Percentiles rank a stretch among this genome's conserved stretches.
These are phyloP conservation scores for Anableps anableps DNA, from an alignment of 2,797 vertebrate species.

Conservation along the genomic window DNA sequence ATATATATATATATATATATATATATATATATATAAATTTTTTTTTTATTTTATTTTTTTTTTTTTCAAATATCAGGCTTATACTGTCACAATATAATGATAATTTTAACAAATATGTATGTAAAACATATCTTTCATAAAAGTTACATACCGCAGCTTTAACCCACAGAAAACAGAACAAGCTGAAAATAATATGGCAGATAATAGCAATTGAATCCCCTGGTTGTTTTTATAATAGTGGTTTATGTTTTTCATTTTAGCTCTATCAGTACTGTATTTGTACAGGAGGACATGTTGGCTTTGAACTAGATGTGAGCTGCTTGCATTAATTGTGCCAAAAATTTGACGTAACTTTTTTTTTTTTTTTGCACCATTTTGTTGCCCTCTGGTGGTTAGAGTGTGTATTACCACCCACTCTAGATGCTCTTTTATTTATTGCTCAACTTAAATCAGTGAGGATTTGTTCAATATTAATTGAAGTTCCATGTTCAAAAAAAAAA, in stretches of 20 bases:
- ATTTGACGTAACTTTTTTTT: not conserved
- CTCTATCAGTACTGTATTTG: not conserved
- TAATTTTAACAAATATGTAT: too few relatives aligned
- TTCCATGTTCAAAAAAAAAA: too few relatives aligned
- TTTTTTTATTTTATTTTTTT: too few relatives aligned
- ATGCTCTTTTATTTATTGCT: not conserved
- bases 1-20: too few relatives aligned
- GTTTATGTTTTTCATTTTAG: not conserved
- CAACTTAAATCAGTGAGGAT: not conserved
- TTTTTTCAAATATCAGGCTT: too few relatives aligned
- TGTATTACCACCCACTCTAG: not conserved
- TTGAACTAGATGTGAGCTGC: not conserved
- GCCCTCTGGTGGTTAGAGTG: conserved; percentile 13
- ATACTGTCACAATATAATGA: too few relatives aligned
- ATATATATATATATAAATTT: too few relatives aligned
- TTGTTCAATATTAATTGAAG: not conserved
- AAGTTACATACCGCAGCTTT: too few relatives aligned
- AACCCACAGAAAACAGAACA: not conserved
- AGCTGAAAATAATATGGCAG: not conserved
- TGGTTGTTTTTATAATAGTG: not conserved
- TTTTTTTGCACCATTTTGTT: not conserved
- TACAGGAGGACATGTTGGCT: not conserved
- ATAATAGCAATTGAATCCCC: not conserved
- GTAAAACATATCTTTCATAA: too few relatives aligned
- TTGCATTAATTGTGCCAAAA: conserved; percentile 1